Conservation (phyloP, 1,140 invertebrate genomes). For the Drosophila kikkawai region DNA sequence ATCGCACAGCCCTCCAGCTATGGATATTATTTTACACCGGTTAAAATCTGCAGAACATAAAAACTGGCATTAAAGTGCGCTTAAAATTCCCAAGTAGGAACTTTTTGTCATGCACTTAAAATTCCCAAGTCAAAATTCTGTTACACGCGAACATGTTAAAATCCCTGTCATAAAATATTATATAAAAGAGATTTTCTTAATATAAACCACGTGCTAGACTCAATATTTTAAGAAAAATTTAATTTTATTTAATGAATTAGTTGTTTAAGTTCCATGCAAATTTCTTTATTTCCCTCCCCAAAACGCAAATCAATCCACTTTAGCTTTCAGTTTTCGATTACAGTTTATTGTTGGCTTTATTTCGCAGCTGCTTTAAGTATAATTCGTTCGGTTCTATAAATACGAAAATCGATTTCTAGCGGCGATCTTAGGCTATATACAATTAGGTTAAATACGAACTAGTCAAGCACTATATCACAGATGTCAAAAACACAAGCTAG, state of each 20-base stretch:
- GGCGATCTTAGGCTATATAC: slow-evolving; percentile 34
- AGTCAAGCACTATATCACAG: slow-evolving; percentile 77
- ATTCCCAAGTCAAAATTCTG: too few relatives aligned
- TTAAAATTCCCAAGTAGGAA: not conserved
- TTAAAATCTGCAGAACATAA: not conserved
- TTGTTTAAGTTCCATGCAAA: too few relatives aligned
- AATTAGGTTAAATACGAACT: slow-evolving; percentile 49
- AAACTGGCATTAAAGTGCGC: not conserved
- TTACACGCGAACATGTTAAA: too few relatives aligned
- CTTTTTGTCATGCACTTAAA: too few relatives aligned
- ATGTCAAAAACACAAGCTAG: slow-evolving; percentile 49
- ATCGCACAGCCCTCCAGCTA: not conserved
- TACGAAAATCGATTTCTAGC: slow-evolving; percentile 50
- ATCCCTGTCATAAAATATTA: too few relatives aligned
- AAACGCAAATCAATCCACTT: not conserved
- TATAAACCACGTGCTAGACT: too few relatives aligned
- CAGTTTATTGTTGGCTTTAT: slow-evolving; percentile 49
- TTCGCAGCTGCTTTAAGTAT: slow-evolving; percentile 21
- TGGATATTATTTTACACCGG: too few relatives aligned
- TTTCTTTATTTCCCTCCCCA: not conserved
- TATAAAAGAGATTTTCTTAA: too few relatives aligned
- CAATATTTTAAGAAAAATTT: too few relatives aligned
- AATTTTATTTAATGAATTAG: too few relatives aligned
- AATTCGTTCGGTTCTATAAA: slow-evolving; percentile 38
- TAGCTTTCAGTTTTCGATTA: slow-evolving; percentile 26